Conservation (phyloP, 2,888 invertebrate genomes). For the Apamea epomidion region DNA sequence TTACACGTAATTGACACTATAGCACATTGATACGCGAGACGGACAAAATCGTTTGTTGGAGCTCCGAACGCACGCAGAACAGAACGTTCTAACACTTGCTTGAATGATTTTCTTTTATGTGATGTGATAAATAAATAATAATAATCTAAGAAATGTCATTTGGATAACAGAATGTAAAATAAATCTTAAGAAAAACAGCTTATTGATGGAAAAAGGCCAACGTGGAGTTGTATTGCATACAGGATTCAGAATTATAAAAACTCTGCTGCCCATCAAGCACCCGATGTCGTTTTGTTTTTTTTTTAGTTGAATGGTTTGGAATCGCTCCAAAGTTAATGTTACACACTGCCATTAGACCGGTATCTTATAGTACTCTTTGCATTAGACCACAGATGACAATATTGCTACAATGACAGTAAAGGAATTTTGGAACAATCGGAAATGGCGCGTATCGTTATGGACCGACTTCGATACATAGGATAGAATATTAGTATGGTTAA, state of each 20-base stretch:
- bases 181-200: too few relatives aligned
- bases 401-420: background rate
- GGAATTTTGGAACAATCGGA: background rate
- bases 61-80: conserved; percentile 29
- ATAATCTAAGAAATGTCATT: too few relatives aligned
- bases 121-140: too few relatives aligned
- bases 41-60: conserved; percentile 67
- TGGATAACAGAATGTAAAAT: background rate
- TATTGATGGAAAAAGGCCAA: background rate
- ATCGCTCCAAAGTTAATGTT: background rate
- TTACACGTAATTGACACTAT: conserved; percentile 84
- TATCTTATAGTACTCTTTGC: too few relatives aligned
- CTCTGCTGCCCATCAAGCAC: background rate
- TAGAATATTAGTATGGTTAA: background rate
- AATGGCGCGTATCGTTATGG: background rate
- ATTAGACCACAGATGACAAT: background rate
- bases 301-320: background rate
- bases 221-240: too few relatives aligned
- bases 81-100: background rate
- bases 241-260: too few relatives aligned
- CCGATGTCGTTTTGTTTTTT: background rate
- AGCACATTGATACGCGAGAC: conserved; percentile 80
- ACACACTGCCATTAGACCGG: background rate
- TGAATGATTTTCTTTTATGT: background rate
- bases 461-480: too few relatives aligned